Base-by-base conservation (phyloP, 2,888 invertebrate species). In the Macrosoma leucophasiata region DNA sequence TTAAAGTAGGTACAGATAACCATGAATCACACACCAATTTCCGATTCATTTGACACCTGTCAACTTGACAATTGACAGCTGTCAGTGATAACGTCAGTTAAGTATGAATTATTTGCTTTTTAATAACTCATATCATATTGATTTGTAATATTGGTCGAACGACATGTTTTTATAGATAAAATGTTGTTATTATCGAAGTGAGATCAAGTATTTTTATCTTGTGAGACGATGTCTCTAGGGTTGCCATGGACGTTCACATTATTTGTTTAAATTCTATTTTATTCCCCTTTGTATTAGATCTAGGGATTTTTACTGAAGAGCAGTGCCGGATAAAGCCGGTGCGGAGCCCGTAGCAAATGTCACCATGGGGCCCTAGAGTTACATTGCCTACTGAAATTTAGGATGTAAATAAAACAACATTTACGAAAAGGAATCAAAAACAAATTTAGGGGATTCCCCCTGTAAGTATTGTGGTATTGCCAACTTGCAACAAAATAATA, bases 41-140 rank as follows among this genome's bases (percentile, higher is more conserved):
- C 44, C 44, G 33, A 42, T 40, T 46, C 50, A 53, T 55, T 46
- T 52, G 54, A 47, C 52, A 47, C 23, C 31, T 55, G 55, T 53
- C 56, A 48, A 4, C 4, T 6, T 4, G 14, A n/a, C 13, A 13
- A 9, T 11, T 45, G 52, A 54, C 55, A 55, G 34, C 43, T 55
- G 55, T 55, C 54, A 56, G 1, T 32, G 70, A 72, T 73, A 71
- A 63, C 44, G 72, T 71, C 69, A 62, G 48, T 48, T 71, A 66
- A 68, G 57, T 59, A 62, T 70, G 74, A 76, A 73, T 75, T 76
- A 75, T 76, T 76, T 74, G 61, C 71, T 68, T 75, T 73, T 75
- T 74, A 72, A 54, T 46, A 41, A 26, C 34, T 33, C 39, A 33
- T 46, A 46, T 48, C 48, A 33, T 37, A 17, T 29, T 38, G 44